Base-by-base conservation (phyloP, 2,113 vertebrate species). In the Potamarius usumacintae region DNA sequence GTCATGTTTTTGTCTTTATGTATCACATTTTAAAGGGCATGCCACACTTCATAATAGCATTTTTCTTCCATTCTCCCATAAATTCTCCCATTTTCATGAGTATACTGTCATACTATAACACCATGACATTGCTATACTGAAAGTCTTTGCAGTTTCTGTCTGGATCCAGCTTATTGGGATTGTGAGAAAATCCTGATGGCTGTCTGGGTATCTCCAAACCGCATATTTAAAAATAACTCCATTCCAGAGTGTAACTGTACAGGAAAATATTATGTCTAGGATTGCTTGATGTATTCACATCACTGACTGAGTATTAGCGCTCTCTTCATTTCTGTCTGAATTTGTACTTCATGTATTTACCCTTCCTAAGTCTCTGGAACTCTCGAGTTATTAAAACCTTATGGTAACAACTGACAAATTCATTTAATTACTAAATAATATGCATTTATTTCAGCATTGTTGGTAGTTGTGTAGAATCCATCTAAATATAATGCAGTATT, bases 241-340 rank as follows among this genome's bases (percentile, higher is more conserved):
- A 83, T 79, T 71, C 71, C 81, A 71, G 72, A 79, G 52, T 65
- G 27, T 85, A 69, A 53, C 62, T 60, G n/a, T 80, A 62, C 57
- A 27, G 22, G 10, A 42, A 60, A 50, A 76, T 60, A 22, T 57
- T 57, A 60, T 77, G 80, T 76, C 65, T 20, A 18, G 42, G 34
- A 22, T 74, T 57, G 42, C 34, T 42, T 67, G 48, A 69, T 83
- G 14, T 15, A 82, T 67, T 52, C 25, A 6, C 34, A 67, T 27
- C 25, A 67, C 22, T n/a, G 57, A 50, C 30, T 67, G 55, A 57
- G 25, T 27, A 80, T 78, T 25, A 7, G 20, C 5, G 9, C 1
- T 42, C 52, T 5, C 18, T 81, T 34, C 67, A 52, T 22, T 63
- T 1, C 63, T 74, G 25, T 10, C 7, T 27, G 17, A 18, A 53